Evolutionary conservation across 2,113 vertebrate genomes (phyloP).

Genomic region (Pan troglodytes): DNA sequence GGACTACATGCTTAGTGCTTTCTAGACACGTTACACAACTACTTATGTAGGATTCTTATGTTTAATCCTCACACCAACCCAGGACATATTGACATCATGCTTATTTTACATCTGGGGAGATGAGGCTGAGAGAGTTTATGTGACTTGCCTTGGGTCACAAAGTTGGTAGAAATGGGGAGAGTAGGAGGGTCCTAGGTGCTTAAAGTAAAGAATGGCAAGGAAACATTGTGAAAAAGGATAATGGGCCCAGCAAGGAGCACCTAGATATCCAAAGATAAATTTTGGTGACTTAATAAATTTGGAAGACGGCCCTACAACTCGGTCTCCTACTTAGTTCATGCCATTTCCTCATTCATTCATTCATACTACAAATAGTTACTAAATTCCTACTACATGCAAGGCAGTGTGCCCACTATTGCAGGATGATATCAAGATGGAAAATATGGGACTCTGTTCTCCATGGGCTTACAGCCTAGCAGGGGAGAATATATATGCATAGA

Average conservation of each 20-base stretch:
- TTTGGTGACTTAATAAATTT: background rate
- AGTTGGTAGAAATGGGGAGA: background rate
- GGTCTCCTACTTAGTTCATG: background rate
- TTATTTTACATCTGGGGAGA: background rate
- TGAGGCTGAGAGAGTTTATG: background rate
- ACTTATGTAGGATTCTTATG: background rate
- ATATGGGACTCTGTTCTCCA: background rate
- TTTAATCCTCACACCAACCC: background rate
- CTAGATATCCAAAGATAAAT: background rate
- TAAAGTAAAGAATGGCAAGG: background rate
- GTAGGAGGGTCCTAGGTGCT: background rate
- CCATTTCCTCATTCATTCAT: background rate
- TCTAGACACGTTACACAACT: background rate
- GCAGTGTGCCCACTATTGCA: background rate
- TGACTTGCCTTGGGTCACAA: background rate
- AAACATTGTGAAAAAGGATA: background rate
- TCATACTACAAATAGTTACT: background rate
- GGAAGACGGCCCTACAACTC: background rate
- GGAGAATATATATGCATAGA: background rate
- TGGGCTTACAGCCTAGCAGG: background rate
- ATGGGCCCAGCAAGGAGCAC: background rate
- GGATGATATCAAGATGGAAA: background rate
- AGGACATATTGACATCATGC: background rate
- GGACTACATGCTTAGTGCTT: background rate
- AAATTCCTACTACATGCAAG: background rate